phyloP scores from a whole-genome alignment of 2,888 invertebrate species.

The Diabrotica balteata region DNA sequence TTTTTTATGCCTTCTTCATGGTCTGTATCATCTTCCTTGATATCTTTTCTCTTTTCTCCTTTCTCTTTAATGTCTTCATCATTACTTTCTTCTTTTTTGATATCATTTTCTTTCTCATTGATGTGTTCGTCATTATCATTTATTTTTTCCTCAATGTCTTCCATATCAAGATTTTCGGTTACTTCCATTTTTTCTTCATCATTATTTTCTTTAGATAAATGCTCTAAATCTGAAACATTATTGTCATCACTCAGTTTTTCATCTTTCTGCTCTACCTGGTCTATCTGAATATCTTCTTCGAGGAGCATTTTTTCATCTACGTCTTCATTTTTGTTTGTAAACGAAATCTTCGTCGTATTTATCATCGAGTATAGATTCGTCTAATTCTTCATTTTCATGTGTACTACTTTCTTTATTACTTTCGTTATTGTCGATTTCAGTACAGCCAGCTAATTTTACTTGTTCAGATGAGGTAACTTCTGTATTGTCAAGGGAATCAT shows the following conservation, averaged over 20 bases:
- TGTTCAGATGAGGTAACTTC: background rate
- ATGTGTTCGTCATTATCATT: no score
- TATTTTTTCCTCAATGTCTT: no score
- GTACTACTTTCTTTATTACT: no score
- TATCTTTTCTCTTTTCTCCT: background rate
- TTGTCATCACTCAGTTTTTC: background rate
- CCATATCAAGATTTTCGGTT: no score
- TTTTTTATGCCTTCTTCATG: background rate
- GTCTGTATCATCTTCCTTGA: background rate
- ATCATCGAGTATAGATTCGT: constrained; percentile 20
- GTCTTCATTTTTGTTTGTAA: constrained; percentile 10
- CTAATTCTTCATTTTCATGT: constrained; percentile 7
- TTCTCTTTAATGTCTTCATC: background rate
- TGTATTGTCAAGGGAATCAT: no score
- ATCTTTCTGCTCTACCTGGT: background rate
- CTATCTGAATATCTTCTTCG: background rate
- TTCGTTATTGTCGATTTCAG: background rate
- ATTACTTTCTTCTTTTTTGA: no score
- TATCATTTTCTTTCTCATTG: no score
- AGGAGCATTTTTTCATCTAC: constrained; percentile 11
- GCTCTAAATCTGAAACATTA: no score
- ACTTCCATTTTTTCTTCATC: no score
- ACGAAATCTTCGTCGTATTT: constrained; percentile 12
- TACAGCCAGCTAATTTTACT: background rate
- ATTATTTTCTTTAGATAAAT: no score